Evolutionary conservation across 2,113 vertebrate genomes (phyloP).

Genomic region (Tachuris rubrigastra): DNA sequence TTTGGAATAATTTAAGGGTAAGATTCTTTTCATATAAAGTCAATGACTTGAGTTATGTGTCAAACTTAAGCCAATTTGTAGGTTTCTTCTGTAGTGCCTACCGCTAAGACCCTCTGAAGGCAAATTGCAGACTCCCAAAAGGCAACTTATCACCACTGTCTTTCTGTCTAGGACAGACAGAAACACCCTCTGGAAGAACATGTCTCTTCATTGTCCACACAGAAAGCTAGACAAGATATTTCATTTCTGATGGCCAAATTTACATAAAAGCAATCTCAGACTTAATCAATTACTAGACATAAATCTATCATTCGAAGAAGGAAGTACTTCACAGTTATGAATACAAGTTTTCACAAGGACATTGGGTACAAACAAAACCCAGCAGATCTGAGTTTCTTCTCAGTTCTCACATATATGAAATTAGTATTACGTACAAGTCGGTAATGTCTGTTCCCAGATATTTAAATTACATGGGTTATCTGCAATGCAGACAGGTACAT

Average conservation of each 20-base stretch:
- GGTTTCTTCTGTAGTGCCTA: neutral
- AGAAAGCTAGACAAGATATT: neutral
- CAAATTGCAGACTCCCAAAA: neutral
- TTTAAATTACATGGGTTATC: neutral
- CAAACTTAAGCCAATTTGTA: neutral
- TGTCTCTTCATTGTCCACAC: neutral
- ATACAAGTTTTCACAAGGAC: neutral
- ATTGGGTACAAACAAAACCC: neutral
- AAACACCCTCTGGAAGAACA: neutral
- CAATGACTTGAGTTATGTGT: neutral
- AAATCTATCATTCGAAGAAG: conserved; percentile 11
- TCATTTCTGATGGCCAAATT: neutral
- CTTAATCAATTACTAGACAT: conserved; percentile 46
- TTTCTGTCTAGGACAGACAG: neutral
- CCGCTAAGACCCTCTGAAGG: neutral
- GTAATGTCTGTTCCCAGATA: neutral
- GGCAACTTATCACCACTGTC: neutral
- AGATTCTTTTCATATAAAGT: neutral
- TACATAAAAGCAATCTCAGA: conserved; percentile 54
- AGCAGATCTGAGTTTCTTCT: neutral
- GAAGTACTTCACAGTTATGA: neutral
- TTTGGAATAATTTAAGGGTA: neutral
- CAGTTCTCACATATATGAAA: neutral
- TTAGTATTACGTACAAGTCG: neutral
- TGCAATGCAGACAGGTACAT: neutral